A percentile compares a stretch with the other conserved stretches of the same genome.
Conservation (phyloP, 2,113 vertebrate genomes). For the Ammospiza caudacuta region DNA sequence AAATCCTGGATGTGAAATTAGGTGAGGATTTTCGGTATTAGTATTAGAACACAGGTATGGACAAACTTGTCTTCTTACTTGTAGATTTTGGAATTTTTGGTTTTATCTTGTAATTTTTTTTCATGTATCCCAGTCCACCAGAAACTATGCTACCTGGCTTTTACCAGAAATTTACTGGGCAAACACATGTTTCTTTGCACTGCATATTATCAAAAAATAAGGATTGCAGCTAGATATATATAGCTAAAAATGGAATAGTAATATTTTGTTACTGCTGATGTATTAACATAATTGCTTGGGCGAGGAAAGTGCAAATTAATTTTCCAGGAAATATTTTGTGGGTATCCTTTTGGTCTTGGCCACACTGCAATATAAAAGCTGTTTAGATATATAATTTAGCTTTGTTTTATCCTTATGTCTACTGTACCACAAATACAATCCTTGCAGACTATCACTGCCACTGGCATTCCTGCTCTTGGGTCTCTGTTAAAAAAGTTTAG, state of each 20-base stretch:
- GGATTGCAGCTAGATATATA: not conserved
- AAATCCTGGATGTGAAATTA: conserved; percentile 34
- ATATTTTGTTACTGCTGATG: not conserved
- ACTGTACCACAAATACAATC: not conserved
- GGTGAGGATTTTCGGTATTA: not conserved
- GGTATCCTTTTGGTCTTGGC: not conserved
- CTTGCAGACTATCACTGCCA: not conserved
- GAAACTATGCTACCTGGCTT: not conserved
- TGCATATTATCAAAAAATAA: not conserved
- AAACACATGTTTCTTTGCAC: not conserved
- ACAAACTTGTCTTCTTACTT: not conserved
- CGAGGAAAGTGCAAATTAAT: not conserved
- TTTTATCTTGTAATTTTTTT: not conserved
- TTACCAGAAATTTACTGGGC: not conserved
- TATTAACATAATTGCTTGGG: not conserved
- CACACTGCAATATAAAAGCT: not conserved
- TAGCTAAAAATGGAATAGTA: not conserved
- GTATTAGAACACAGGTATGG: not conserved
- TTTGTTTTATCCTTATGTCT: not conserved
- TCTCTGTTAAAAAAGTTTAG: not conserved
- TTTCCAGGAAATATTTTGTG: not conserved
- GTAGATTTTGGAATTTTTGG: not conserved
- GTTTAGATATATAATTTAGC: not conserved
- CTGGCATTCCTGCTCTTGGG: not conserved
- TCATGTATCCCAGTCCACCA: not conserved